A percentile compares a stretch with the other conserved stretches of the same genome.
Conservation (phyloP, 1,140 invertebrate species). For the Drosophila murphyi region DNA sequence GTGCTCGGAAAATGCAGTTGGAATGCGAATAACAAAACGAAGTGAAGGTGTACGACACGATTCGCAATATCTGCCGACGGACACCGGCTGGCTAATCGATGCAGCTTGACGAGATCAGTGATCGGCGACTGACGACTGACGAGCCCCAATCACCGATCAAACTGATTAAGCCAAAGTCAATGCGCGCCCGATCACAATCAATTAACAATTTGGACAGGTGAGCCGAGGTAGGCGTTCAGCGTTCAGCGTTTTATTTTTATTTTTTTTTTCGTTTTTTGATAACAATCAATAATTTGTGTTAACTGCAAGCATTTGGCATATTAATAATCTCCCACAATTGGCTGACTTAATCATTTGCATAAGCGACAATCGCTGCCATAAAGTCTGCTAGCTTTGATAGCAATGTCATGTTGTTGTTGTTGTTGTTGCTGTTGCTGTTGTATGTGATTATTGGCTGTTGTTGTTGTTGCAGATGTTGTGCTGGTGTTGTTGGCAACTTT, state of each 20-base stretch:
- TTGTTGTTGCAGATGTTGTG: background rate
- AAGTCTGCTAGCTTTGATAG: conserved; percentile 39
- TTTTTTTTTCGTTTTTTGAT: conserved; percentile 7
- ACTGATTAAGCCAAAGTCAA: conserved; percentile 74
- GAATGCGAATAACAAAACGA: conserved; percentile 50
- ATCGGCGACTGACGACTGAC: conserved; percentile 51
- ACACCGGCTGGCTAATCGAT: conserved; percentile 51
- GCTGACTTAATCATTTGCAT: conserved; percentile 61
- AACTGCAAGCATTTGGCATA: background rate
- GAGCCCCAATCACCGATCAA: conserved; percentile 51
- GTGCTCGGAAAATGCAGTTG: conserved; percentile 51
- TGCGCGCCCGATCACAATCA: conserved; percentile 72
- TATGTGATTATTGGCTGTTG: conserved; percentile 60
- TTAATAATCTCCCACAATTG: conserved; percentile 32
- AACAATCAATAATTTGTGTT: conserved; percentile 27
- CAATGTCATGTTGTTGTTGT: conserved; percentile 43
- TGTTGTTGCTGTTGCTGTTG: background rate
- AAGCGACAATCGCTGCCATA: conserved; percentile 36
- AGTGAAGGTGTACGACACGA: conserved; percentile 67
- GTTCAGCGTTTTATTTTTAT: background rate
- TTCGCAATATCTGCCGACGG: background rate
- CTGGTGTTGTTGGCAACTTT: conserved; percentile 62
- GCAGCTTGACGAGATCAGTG: conserved; percentile 62
- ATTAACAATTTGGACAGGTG: conserved; percentile 63
- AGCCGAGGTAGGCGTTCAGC: conserved; percentile 38